A percentile compares a stretch with the other conserved stretches of the same genome.
Evolutionary conservation across 2,888 invertebrate genomes (phyloP).

Genomic region (Spisula solida): DNA sequence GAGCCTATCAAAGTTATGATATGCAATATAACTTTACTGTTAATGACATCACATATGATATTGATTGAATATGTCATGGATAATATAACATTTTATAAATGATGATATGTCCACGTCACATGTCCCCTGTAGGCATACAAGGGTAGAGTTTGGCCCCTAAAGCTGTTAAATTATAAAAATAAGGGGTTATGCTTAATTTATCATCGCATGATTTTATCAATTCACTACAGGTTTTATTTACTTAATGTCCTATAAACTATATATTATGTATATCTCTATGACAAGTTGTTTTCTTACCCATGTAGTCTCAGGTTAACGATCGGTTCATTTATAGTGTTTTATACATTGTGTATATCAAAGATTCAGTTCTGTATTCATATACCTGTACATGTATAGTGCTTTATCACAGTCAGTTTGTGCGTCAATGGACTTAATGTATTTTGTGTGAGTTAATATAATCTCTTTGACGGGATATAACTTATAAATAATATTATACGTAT

Average conservation of each 20-base stretch:
- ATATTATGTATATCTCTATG: background rate
- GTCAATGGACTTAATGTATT: no score
- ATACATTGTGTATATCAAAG: background rate
- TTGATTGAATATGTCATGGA: background rate
- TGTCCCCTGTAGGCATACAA: background rate
- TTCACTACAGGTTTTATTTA: background rate
- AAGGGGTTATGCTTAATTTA: conserved; percentile 3
- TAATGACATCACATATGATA: background rate
- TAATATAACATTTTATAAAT: background rate
- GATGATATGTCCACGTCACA: background rate
- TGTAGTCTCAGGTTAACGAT: background rate
- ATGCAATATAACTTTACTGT: background rate
- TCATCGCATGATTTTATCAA: conserved; percentile 1
- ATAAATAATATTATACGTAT: no score
- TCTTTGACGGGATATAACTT: no score
- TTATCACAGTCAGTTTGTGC: background rate
- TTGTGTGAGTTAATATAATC: no score
- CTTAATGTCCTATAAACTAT: background rate
- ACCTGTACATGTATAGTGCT: background rate
- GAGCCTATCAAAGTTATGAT: background rate
- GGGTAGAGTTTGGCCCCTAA: background rate
- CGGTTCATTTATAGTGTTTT: background rate
- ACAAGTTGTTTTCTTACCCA: background rate
- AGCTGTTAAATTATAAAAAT: background rate
- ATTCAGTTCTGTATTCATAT: no score